Base-by-base conservation (phyloP, 1,140 invertebrate species). In the Lordiphosa clarofinis region DNA sequence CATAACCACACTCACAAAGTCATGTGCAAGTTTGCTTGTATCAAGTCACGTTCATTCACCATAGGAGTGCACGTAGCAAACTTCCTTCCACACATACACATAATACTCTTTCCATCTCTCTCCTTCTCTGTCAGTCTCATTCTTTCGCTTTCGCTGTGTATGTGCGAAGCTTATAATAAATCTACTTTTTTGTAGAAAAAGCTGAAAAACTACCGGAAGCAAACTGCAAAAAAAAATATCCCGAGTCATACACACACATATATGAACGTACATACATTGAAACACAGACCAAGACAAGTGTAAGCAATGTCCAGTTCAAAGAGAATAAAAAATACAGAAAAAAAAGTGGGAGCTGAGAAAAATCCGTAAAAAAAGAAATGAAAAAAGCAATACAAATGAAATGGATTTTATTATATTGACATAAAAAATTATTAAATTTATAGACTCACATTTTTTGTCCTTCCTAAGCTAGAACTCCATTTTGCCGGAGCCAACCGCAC, bases 281-380 rank as follows among this genome's bases (percentile, higher is more conserved):
- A 40, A 48, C 24, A 12, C 15, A 13, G 5, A 52, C 21, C 15
- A n/a, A 33, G 31, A 35, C 44, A 50, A 38, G 37, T 40, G 44
- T 44, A 64, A 67, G 54, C 47, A 60, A 59, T 59, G 67, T 72
- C 67, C 67, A 76, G 73, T 54, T 72, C 55, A 67, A 76, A 72
- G 73, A 38, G 53, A 75, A 56, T 49, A 56, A 61, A 60, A 63
- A 71, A 67, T 70, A 50, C 28, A 56, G 58, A 56, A 71, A 65
- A 67, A 67, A 43, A 61, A 50, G 35, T 40, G 35, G n/a, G 33
- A 12, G 36, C 56, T 38, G 28, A 53, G 64, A 46, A 56, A 56
- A 52, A 56, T 58, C 47, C 31, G 15, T 31, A 19, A 66, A 40
- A 66, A 40, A 35, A 21, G 21, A 31, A 49, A 43, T 33, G 21